Percentiles rank a stretch among this genome's conserved stretches.
phyloP scores from a whole-genome alignment of 1,140 invertebrate species.

The Microvelia longipes region DNA sequence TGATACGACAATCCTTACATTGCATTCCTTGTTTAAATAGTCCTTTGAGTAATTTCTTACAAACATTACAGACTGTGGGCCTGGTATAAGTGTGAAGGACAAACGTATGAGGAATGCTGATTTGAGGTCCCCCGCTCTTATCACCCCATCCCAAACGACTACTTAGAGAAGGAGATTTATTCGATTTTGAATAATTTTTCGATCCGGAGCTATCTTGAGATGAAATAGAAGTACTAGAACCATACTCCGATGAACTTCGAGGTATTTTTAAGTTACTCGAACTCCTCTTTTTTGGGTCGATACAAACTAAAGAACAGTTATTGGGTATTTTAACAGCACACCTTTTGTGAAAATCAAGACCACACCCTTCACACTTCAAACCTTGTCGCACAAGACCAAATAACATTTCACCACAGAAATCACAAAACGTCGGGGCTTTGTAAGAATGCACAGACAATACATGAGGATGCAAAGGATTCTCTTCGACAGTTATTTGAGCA shows the following conservation, averaged over 20 bases:
- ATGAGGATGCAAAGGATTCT: slow-evolving; percentile 70
- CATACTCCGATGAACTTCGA: slow-evolving; percentile 46
- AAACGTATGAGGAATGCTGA: slow-evolving; percentile 84
- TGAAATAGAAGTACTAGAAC: slow-evolving; percentile 35
- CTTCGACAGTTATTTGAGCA: slow-evolving; percentile 57
- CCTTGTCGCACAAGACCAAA: slow-evolving; percentile 96
- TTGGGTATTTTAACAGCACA: slow-evolving; percentile 98
- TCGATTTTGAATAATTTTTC: slow-evolving; percentile 28
- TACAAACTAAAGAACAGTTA: slow-evolving; percentile 58
- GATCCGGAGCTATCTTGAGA: slow-evolving; percentile 30
- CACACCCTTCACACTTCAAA: slow-evolving; percentile 96
- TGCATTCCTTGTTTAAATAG: slow-evolving; percentile 93
- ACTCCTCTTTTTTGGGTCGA: slow-evolving; percentile 33
- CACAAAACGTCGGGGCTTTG: slow-evolving; percentile 96
- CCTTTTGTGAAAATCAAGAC: slow-evolving; percentile 94
- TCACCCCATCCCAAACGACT: slow-evolving; percentile 49
- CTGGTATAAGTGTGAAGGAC: slow-evolving; percentile 83
- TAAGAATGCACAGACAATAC: slow-evolving; percentile 89
- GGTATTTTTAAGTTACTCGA: slow-evolving; percentile 42
- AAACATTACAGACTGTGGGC: slow-evolving; percentile 89
- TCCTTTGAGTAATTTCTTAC: slow-evolving; percentile 87
- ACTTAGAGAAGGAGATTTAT: slow-evolving; percentile 56
- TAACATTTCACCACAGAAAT: slow-evolving; percentile 99
- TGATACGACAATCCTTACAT: slow-evolving; percentile 96
- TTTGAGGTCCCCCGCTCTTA: slow-evolving; percentile 47